Evolutionary conservation across 2,797 vertebrate species (phyloP).

Genomic region (Urosaurus nigricauda): DNA sequence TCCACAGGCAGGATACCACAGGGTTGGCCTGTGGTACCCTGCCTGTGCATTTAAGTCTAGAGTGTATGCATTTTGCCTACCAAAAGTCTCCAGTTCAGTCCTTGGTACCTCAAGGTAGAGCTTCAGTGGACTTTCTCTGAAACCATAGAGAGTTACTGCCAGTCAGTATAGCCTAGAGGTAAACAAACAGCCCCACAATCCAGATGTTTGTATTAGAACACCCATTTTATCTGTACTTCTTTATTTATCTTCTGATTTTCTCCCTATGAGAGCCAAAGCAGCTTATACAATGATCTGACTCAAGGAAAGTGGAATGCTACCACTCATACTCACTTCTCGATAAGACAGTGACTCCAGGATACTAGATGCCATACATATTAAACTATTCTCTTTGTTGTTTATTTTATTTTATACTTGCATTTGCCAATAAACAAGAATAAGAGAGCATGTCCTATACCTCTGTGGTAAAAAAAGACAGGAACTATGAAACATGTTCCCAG

Average conservation of each 20-base stretch:
- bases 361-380: not conserved
- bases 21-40: too few species aligned
- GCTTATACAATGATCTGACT: not conserved
- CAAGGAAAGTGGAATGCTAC: not conserved
- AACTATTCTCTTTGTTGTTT: slow-evolving; percentile 28
- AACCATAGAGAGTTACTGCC: not conserved
- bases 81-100: not conserved
- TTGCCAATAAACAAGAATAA: slow-evolving; percentile 40
- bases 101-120: too few species aligned
- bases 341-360: not conserved
- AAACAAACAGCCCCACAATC: not conserved
- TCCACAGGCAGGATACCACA: too few species aligned
- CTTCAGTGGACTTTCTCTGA: not conserved
- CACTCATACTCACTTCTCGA: not conserved
- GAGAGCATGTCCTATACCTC: slow-evolving; percentile 40
- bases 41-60: too few species aligned
- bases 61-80: not conserved
- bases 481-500: slow-evolving; percentile 53
- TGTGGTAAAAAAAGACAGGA: not conserved
- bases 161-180: not conserved
- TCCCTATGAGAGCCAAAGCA: too few species aligned
- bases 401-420: slow-evolving; percentile 22
- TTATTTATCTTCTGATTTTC: too few species aligned
- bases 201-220: not conserved
- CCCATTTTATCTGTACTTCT: not conserved